A percentile compares a stretch with the other conserved stretches of the same genome.
Evolutionary conservation across 2,888 invertebrate genomes (phyloP).

Genomic region (Cheilosia variabilis): DNA sequence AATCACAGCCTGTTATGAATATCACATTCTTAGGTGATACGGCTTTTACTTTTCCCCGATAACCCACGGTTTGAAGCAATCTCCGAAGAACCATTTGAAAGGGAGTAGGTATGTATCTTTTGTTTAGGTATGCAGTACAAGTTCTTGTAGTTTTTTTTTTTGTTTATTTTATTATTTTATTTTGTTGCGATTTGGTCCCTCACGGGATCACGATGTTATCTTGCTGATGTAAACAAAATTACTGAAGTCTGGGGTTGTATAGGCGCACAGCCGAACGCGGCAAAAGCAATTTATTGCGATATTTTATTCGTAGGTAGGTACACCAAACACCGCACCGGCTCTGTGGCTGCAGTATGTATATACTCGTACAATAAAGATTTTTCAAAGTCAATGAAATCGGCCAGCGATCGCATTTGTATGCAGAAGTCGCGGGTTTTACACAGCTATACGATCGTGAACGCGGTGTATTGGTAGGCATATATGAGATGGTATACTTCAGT

Average conservation of each 20-base stretch:
- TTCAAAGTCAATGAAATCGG: constrained; percentile 39
- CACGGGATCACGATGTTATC: constrained; percentile 51
- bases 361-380: constrained; percentile 15
- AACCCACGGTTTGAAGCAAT: constrained; percentile 55
- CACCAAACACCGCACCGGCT: constrained; percentile 5
- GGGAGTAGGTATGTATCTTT: not conserved
- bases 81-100: constrained; percentile 40
- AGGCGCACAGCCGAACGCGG: constrained; percentile 19
- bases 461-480: not conserved
- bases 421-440: constrained; percentile 3
- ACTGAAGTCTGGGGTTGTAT: constrained; percentile 55
- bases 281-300: constrained; percentile 8
- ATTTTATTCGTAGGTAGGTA: not conserved
- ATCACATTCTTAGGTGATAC: constrained; percentile 84
- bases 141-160: not conserved
- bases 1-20: constrained; percentile 93
- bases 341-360: not conserved
- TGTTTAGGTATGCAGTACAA: constrained; percentile 18
- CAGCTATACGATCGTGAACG: constrained; percentile 18
- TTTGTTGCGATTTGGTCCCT: not conserved
- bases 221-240: constrained; percentile 66
- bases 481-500: not conserved
- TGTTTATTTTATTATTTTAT: not conserved
- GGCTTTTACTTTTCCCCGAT: constrained; percentile 49
- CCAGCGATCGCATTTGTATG: constrained; percentile 8